Evolutionary conservation across 2,797 vertebrate species (phyloP).

Genomic region (Spea hammondii): DNA sequence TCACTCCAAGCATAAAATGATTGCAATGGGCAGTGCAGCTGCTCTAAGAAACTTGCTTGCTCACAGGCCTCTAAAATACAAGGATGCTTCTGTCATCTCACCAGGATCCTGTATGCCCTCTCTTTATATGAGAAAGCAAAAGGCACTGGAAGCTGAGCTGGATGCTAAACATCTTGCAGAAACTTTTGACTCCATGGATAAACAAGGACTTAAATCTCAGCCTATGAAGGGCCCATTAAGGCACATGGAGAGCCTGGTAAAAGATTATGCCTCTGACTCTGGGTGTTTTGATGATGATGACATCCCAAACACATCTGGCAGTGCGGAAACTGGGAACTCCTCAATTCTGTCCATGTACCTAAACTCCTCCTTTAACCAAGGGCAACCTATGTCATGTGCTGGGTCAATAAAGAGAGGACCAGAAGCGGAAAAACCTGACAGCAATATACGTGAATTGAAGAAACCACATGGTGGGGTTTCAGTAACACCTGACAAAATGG

Average conservation of each 20-base stretch:
- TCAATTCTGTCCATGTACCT: constrained; percentile 93
- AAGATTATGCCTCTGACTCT: constrained; percentile 94
- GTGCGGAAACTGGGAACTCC: constrained; percentile 82
- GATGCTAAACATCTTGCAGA: constrained; percentile 89
- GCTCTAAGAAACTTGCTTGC: constrained; percentile 93
- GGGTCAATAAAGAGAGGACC: constrained; percentile 64
- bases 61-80: constrained; percentile 90
- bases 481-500: constrained; percentile 80
- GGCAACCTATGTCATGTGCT: constrained; percentile 71
- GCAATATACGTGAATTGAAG: constrained; percentile 56
- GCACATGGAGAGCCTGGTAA: constrained; percentile 89
- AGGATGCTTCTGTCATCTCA: constrained; percentile 83
- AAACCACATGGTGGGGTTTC: constrained; percentile 76
- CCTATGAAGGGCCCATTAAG: constrained; percentile 79
- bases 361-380: constrained; percentile 86
- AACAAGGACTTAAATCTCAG: constrained; percentile 80
- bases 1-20: constrained; percentile 99
- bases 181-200: constrained; percentile 89
- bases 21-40: constrained; percentile 96
- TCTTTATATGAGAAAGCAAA: constrained; percentile 95
- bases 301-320: constrained; percentile 82
- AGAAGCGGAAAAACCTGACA: constrained; percentile 75
- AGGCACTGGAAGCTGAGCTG: constrained; percentile 92
- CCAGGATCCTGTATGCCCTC: constrained; percentile 92
- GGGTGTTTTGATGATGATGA: constrained; percentile 97